Evolutionary conservation across 2,113 vertebrate genomes (phyloP).

Genomic region (Cichladusa arquata): DNA sequence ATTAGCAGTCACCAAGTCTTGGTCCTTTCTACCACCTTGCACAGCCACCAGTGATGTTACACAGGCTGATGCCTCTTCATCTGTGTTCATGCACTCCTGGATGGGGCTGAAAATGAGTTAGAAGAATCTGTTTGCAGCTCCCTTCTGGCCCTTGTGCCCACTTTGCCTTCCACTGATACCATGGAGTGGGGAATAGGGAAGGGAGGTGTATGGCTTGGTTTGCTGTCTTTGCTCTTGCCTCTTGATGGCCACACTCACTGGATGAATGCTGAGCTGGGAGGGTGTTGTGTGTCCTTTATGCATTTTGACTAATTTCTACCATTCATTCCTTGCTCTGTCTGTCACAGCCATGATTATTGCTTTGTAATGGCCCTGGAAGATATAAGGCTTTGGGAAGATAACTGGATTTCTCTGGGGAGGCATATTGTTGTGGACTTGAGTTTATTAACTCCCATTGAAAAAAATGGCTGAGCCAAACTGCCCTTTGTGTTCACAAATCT

Average conservation of each 20-base stretch:
- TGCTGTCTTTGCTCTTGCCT: rapidly evolving
- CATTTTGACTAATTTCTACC: not conserved
- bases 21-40: not conserved
- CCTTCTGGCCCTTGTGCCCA: not conserved
- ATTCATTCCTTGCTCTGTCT: not conserved
- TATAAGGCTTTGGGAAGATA: not conserved
- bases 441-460: not conserved
- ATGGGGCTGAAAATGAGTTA: not conserved
- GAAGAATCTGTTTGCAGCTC: not conserved
- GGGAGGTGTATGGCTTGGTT: not conserved
- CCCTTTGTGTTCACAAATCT: not conserved
- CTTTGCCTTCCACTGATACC: not conserved
- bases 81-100: not conserved
- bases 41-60: not conserved
- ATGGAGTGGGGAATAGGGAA: not conserved
- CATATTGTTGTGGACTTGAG: not conserved
- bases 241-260: not conserved
- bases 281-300: not conserved
- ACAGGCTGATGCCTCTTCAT: not conserved
- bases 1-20: not conserved
- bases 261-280: not conserved
- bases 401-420: not conserved
- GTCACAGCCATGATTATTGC: not conserved
- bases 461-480: not conserved
- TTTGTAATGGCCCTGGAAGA: not conserved